A percentile compares a stretch with the other conserved stretches of the same genome.
Conservation (phyloP, 2,888 invertebrate genomes). For the Caenorhabditis plicata region DNA sequence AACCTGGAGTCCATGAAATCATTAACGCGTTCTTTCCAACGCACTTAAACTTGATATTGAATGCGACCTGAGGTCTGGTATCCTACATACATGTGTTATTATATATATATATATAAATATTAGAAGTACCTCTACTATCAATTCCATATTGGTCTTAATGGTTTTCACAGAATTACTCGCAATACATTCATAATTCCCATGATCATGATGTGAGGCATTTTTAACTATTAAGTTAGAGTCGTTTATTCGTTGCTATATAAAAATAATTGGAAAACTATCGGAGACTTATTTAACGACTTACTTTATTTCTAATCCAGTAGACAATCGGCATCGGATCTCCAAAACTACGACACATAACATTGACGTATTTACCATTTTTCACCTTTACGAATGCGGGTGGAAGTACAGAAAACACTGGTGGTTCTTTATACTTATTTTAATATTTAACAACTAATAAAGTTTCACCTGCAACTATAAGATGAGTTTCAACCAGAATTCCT, state of each 20-base stretch:
- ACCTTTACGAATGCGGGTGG: conserved; percentile 52
- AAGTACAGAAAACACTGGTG: conserved; percentile 44
- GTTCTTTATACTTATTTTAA: conserved; percentile 30
- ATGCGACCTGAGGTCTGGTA: conserved; percentile 49
- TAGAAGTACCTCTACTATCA: conserved; percentile 48
- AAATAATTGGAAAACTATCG: not conserved
- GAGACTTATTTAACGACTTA: conserved; percentile 1
- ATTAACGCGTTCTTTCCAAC: conserved; percentile 31
- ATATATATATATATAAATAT: not conserved
- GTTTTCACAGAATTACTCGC: conserved; percentile 53
- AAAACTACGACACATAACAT: conserved; percentile 55
- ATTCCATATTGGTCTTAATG: conserved; percentile 28
- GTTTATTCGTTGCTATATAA: conserved; percentile 50
- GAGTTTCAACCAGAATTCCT: conserved; percentile 53
- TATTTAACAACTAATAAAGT: too few relatives aligned
- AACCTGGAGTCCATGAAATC: conserved; percentile 43
- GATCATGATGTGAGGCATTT: conserved; percentile 43
- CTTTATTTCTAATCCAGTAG: conserved; percentile 57
- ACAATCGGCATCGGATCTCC: conserved; percentile 60
- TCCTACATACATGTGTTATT: conserved; percentile 26
- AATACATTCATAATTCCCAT: conserved; percentile 59
- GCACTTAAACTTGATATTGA: conserved; percentile 34
- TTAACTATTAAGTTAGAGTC: conserved; percentile 36
- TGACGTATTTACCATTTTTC: conserved; percentile 41
- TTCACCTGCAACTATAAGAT: conserved; percentile 54